Base-by-base conservation (phyloP, 1,140 invertebrate species). In the Lanistes nyassanus region DNA sequence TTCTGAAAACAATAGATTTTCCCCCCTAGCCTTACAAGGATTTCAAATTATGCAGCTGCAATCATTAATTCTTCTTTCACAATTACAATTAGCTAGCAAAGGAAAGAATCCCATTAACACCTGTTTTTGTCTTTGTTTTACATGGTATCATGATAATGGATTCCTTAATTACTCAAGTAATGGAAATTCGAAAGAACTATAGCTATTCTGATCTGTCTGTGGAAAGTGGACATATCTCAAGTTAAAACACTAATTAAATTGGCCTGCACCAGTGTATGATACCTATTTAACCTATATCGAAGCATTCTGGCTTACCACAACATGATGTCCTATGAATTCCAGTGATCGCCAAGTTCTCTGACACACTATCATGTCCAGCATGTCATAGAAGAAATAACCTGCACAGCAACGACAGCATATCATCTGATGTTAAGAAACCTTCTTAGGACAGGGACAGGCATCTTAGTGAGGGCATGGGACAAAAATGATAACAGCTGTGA, bases 341-440 rank as follows among this genome's bases (percentile, higher is more conserved):
- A 79, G 58, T 53, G 79, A 74, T 60, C 82, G 80, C 56, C 83
- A 68, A 2, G 75, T 80, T 47, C 80, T 73, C 16, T 80, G 68
- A 56, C 76, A 76, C 51, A 77, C 53, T 19, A 82, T 7, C 78
- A 84, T 80, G 62, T 84, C 82, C 29, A 81, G 6, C 4, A 76
- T 71, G 69, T 84, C 83, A 72, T 83, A 81, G 42, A 84, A 19
- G 78, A 84, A 84, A 65, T 84, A 85, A 66, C 84, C 84, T 84
- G 76, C 69, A 79, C 76, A 51, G 65, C n/a, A 79, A 21, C 75
- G 7, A 67, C 51, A 42, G 39, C 51, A 56, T 69, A 51, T 47
- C 53, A 19, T 47, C 13, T 31, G 55, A 16, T 6, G 58, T 60
- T 26, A 60, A 11, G 19, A 37, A 6, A 60, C 56, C 55, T 55